Base-by-base conservation (phyloP, 2,797 vertebrate species). In the Todus mexicanus region DNA sequence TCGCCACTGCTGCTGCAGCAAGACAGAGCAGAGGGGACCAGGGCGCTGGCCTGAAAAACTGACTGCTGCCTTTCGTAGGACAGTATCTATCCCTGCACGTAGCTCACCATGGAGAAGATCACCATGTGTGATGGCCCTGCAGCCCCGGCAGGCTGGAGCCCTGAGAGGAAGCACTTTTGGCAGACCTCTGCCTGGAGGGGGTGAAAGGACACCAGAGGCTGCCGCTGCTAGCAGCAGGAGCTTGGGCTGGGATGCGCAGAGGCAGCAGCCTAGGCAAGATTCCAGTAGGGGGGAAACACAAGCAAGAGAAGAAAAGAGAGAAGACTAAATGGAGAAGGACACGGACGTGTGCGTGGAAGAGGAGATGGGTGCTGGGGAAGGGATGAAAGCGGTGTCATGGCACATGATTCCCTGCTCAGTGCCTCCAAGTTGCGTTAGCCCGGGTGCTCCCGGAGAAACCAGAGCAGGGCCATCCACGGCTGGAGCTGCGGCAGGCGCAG, bases 251-350 rank as follows among this genome's bases (percentile, higher is more conserved):
- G 83, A 93, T 2, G 3, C 0, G 2, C 0, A 3, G 87, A 87
- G 84, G 77, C 1, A 1, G 73, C 40, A 92, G 45, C 65, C 59
- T 11, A 79, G 89, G 87, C 73, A 93, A 85, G 91, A 84, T 81
- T 91, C 69, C 89, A 93, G 72, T 31, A 73, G 20, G 12, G 35
- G 25, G 37, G 48, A 84, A 80, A 90, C 33, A 42, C 43, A 43
- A 87, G 53, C 31, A 77, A 86, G 61, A 64, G 57, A 77, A 80
- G 10, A 54, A 77, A 65, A 81, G 25, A 90, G 60, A 84, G 73
- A 78, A 79, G 60, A 85, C 76, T 68, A 69, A 84, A 83, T 18
- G 50, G 57, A 21, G 25, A 87, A 91, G 57, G 73, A 84, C 40
- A 60, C 7, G 79, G 42, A 64, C 4, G 25, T 16, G 19, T 71